phyloP scores from a whole-genome alignment of 2,888 invertebrate species.

The Panzeria rudis region DNA sequence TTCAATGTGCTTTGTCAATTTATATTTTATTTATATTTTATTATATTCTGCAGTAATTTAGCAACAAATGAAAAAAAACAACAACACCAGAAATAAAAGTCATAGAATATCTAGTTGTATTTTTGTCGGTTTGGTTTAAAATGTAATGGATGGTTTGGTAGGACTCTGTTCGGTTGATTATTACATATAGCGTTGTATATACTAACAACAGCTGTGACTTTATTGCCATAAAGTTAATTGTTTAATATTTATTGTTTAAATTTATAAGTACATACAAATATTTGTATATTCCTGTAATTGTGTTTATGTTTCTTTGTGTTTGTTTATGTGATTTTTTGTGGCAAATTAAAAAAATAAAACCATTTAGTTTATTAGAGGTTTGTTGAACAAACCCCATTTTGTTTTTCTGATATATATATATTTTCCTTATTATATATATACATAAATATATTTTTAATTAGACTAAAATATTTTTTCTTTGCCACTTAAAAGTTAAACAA shows the following conservation, averaged over 20 bases:
- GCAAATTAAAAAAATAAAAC: slow-evolving; percentile 26
- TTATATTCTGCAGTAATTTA: slow-evolving; percentile 52
- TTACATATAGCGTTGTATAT: neutral
- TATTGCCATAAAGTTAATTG: slow-evolving; percentile 61
- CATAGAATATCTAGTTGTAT: neutral
- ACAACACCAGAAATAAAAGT: slow-evolving; percentile 13
- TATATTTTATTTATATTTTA: slow-evolving; percentile 29
- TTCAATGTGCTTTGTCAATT: slow-evolving; percentile 3
- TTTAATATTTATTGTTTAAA: slow-evolving; percentile 42
- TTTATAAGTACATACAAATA: slow-evolving; percentile 15
- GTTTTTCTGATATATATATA: neutral
- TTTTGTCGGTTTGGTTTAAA: slow-evolving; percentile 15
- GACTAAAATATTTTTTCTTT: slow-evolving; percentile 20
- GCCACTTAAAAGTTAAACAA: slow-evolving; percentile 14
- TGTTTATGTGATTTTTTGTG: slow-evolving; percentile 30
- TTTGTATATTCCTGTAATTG: neutral
- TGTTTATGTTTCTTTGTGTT: neutral
- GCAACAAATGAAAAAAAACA: slow-evolving; percentile 17
- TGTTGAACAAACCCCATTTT: neutral
- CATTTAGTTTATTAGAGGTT: slow-evolving; percentile 37
- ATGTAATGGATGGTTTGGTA: neutral
- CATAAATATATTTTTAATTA: slow-evolving; percentile 43
- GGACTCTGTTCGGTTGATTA: slow-evolving; percentile 2
- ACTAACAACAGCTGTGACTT: slow-evolving; percentile 53
- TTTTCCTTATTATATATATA: slow-evolving; percentile 3